Percentiles rank a stretch among this genome's conserved stretches.
Conservation (phyloP, 2,113 vertebrate genomes). For the Malurus melanocephalus region DNA sequence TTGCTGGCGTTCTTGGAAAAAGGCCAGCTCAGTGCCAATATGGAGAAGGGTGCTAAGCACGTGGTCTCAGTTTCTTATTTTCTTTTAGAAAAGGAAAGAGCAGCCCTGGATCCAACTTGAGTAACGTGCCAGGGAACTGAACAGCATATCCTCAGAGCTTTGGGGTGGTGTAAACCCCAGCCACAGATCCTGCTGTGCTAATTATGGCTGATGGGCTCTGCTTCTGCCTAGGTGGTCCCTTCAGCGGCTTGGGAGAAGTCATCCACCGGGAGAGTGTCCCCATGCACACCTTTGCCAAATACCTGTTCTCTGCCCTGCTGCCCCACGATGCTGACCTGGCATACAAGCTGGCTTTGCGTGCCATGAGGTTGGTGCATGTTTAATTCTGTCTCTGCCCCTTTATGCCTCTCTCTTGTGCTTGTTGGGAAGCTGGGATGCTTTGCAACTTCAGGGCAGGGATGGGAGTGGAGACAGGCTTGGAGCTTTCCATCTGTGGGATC, state of each 20-base stretch:
- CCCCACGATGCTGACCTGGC: slow-evolving; percentile 93
- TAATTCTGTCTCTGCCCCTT: background rate
- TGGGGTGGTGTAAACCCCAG: background rate
- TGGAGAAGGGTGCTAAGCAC: background rate
- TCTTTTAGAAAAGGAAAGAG: background rate
- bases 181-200: background rate
- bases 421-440: background rate
- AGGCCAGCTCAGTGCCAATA: background rate
- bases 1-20: background rate
- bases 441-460: background rate
- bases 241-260: slow-evolving; percentile 94
- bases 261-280: slow-evolving; percentile 96
- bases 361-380: slow-evolving; percentile 87
- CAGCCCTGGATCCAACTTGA: background rate
- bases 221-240: slow-evolving; percentile 85
- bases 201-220: slow-evolving; percentile 25
- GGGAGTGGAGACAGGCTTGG: background rate
- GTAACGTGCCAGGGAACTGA: background rate
- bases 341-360: slow-evolving; percentile 92
- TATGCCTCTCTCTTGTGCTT: background rate
- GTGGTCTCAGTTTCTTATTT: background rate
- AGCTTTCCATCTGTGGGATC: background rate
- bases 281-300: slow-evolving; percentile 98
- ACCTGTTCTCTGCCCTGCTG: slow-evolving; percentile 93
- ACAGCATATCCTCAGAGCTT: background rate